Evolutionary conservation across 2,888 invertebrate species (phyloP), one percentile per base, ranked within the genome.

Genomic region (Chloroclysta siterata): DNA sequence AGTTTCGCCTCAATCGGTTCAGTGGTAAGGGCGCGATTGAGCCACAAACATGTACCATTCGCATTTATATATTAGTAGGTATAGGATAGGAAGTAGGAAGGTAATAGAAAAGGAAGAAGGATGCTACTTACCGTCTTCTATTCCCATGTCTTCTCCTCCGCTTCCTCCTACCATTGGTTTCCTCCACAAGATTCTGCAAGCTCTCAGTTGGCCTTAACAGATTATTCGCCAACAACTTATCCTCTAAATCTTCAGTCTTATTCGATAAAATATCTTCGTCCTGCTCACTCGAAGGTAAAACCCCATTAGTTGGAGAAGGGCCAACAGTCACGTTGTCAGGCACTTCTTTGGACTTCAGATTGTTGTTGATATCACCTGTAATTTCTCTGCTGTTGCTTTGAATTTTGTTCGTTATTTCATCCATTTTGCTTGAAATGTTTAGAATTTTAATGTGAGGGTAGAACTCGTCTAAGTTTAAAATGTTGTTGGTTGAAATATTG

Each of bases 331-430:
- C 75, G 65, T 93, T 92, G n/a, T 90, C 92, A 22, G 90, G 88
- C 15, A 89, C 55, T 50, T 86, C 88, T 78, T 93, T 93, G 11
- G 87, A 81, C 75, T 90, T 93, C 0, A 93, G 73, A 70, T 93
- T 85, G 70, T 93, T 90, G 50, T 90, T 93, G 17, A 84, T 83
- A 75, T 93, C 93, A 8, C 93, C 94, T 42, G 90, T 93, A 42
- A 94, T 94, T 78, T 94, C 94, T 68, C 93, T 78, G 66, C 93
- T 94, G 57, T 94, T 93, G 68, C 94, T 94, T 73, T 94, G 94
- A 51, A 94, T 93, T 78, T 94, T 94, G 63, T 93, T 93, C 6
- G 90, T 89, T 0, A 89, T 87, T 73, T 94, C 94, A 67, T 93
- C 93, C 73, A 85, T 85, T 84, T 88, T 91, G 53, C 83, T 88